Base-by-base conservation (phyloP, 2,797 vertebrate genomes). In the Platalea minor region DNA sequence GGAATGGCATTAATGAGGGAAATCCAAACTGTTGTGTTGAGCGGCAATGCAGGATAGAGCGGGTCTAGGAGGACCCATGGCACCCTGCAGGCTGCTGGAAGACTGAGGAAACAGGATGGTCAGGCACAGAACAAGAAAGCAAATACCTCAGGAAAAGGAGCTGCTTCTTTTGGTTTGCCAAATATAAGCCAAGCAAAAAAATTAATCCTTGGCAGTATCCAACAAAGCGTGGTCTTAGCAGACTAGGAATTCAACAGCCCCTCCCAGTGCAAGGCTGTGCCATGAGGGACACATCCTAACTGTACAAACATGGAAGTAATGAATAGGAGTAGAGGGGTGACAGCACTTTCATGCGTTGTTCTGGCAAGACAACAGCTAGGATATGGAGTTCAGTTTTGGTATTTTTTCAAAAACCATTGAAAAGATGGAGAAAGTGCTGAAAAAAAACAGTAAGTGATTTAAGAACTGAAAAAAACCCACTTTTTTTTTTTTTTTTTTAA, bases 41-140 rank as follows among this genome's bases (percentile, higher is more conserved):
- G 56, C 51, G 33, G 20, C 33, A 70, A 13, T 11, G 53, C 31
- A 63, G 64, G 23, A 48, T 8, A n/a, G 10, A 25, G 45, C 1
- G 4, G 20, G 17, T 70, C 16, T 74, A 54, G 21, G 56, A 67
- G 74, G 12, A 7, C n/a, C 54, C 19, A 13, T 9, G 23, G 13
- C 39, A n/a, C 0, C 0, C 21, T 56, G 56, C 21, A 68, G 48
- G 28, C 53, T 83, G 39, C 25, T 79, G 81, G 29, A 79, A 67
- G 51, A 45, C 13, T 2, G 4, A 1, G 0, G 31, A 60, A 80
- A 10, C 4, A 72, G 20, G 83, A 72, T 0, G 3, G 23, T 80
- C 23, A 64, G 41, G 73, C 21, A 45, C 17, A 41, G n/a, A 70
- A 35, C 28, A 75, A 77, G 50, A 84, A 60, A 72, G 7, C 6